phyloP scores from a whole-genome alignment of 2,888 invertebrate species.

The Sphaerolaimus hirsutus region DNA sequence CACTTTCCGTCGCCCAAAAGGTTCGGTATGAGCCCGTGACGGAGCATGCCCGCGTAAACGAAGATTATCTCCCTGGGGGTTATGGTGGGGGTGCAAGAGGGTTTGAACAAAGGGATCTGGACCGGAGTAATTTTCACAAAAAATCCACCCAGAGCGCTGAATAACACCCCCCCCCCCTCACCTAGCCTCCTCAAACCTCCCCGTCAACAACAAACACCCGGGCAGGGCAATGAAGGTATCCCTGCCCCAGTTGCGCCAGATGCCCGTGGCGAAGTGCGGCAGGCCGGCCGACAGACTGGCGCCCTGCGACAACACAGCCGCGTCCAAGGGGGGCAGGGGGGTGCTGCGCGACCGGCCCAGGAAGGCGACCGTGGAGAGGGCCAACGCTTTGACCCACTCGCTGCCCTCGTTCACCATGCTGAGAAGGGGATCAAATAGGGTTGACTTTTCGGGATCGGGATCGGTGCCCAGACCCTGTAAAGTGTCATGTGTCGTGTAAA shows the following conservation, averaged over 20 bases:
- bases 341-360: slow-evolving; percentile 50
- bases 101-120: no score
- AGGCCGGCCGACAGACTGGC: no score
- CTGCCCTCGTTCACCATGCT: slow-evolving; percentile 49
- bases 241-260: slow-evolving; percentile 94
- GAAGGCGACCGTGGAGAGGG: slow-evolving; percentile 64
- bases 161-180: no score
- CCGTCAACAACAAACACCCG: slow-evolving; percentile 63
- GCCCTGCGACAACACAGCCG: no score
- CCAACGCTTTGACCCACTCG: slow-evolving; percentile 48
- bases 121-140: no score
- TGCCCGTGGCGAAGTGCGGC: slow-evolving; percentile 77
- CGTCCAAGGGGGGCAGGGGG: no score
- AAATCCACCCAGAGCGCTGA: no score
- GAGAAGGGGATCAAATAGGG: no score
- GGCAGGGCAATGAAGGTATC: slow-evolving; percentile 86
- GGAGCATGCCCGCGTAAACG: slow-evolving; percentile 63
- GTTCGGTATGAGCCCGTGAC: slow-evolving; percentile 92
- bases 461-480: no score
- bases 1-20: slow-evolving; percentile 63
- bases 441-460: no score
- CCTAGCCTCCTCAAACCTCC: slow-evolving; percentile 61
- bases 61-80: slow-evolving; percentile 46
- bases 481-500: no score
- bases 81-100: no score